Conservation (phyloP, 2,888 invertebrate species). For the Tipula helvola region DNA sequence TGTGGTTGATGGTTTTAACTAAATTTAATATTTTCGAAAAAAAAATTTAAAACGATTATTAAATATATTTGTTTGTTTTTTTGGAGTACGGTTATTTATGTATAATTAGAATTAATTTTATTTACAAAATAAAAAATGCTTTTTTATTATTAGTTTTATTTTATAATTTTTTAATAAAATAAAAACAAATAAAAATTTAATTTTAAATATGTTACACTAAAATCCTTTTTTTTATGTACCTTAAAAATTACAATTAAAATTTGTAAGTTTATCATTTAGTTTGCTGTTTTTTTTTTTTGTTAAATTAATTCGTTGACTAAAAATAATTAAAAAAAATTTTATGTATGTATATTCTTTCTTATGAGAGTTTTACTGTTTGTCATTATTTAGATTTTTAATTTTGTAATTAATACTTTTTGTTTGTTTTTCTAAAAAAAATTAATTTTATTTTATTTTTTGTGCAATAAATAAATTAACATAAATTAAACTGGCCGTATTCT, state of each 20-base stretch:
- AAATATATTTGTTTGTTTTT: background rate
- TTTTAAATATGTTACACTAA: background rate
- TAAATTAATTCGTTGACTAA: background rate
- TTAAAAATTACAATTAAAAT: conserved; percentile 4
- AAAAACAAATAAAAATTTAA: background rate
- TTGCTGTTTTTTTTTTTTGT: background rate
- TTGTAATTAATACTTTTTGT: background rate
- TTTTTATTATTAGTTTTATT: background rate
- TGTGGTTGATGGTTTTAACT: background rate
- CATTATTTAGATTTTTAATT: background rate
- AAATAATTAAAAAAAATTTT: background rate
- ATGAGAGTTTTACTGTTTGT: background rate
- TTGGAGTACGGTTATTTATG: conserved; percentile 4
- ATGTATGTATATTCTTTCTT: background rate
- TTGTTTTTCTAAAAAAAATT: background rate
- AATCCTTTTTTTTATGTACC: background rate
- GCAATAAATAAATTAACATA: background rate
- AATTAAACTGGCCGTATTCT: background rate
- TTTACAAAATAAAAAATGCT: background rate
- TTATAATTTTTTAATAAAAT: background rate
- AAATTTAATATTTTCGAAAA: background rate
- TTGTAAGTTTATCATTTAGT: background rate
- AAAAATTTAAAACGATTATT: background rate
- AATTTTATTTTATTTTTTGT: background rate
- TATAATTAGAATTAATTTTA: background rate